Evolutionary conservation across 2,797 vertebrate genomes (phyloP).

Genomic region (Parauchenoglanis punctatus): DNA sequence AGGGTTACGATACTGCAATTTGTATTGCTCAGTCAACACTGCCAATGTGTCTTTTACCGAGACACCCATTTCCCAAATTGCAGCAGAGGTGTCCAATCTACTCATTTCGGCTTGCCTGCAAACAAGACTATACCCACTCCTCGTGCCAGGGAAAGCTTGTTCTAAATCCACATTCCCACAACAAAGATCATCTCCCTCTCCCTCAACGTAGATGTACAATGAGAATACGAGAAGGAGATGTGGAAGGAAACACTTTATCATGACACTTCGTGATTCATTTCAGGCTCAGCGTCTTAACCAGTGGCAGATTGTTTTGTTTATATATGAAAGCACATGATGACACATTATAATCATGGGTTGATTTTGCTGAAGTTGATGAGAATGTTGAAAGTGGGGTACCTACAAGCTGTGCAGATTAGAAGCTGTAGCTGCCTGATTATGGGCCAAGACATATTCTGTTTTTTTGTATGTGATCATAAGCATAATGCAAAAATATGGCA

Average conservation of each 20-base stretch:
- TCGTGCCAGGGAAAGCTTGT: neutral
- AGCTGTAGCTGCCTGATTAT: constrained; percentile 6
- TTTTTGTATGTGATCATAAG: neutral
- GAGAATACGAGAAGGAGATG: neutral
- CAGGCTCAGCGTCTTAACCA: neutral
- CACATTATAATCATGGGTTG: constrained; percentile 18
- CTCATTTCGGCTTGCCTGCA: neutral
- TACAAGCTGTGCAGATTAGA: neutral
- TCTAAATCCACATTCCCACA: constrained; percentile 4
- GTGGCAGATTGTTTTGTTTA: neutral
- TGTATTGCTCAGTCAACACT: constrained; percentile 9
- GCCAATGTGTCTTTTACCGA: constrained; percentile 18
- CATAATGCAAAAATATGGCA: neutral
- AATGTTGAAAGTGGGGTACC: neutral
- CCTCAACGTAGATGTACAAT: neutral
- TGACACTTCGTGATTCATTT: constrained; percentile 3
- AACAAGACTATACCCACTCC: neutral
- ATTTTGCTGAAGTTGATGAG: neutral
- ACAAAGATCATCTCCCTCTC: neutral
- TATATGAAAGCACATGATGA: constrained; percentile 23
- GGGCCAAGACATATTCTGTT: neutral
- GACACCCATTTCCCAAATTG: constrained; percentile 4
- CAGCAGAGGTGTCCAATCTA: neutral
- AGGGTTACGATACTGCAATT: neutral
- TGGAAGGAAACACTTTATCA: neutral